These are phyloP conservation scores for Drosophila punjabiensis DNA, from an alignment of 1,140 invertebrate genomes.

Conservation along the genomic window DNA sequence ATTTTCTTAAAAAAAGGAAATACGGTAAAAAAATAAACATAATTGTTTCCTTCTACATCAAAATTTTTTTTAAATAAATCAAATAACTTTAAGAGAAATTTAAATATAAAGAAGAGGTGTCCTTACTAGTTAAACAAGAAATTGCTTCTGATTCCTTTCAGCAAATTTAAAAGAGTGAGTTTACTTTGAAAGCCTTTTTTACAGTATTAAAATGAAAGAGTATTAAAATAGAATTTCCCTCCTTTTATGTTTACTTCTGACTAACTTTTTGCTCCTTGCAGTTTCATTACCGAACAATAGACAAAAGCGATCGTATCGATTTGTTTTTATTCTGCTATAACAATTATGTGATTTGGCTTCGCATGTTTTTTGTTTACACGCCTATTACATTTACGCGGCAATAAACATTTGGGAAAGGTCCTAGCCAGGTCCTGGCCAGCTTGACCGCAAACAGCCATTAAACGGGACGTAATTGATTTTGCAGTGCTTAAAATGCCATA, in stretches of 20 bases:
- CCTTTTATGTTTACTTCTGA: neutral
- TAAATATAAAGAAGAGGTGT: neutral
- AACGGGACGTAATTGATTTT: constrained; percentile 65
- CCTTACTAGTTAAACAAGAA: neutral
- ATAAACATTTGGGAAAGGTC: constrained; percentile 23
- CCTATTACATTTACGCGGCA: constrained; percentile 32
- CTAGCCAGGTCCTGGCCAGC: constrained; percentile 2
- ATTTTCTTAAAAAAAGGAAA: neutral
- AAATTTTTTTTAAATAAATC: neutral
- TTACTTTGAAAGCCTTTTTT: neutral
- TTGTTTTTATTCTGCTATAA: neutral
- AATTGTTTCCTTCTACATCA: neutral
- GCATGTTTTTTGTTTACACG: constrained; percentile 25
- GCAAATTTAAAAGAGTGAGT: neutral
- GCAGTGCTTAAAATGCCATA: constrained; percentile 67
- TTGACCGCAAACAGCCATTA: constrained; percentile 63
- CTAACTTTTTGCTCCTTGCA: neutral
- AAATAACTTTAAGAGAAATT: neutral
- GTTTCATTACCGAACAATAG: neutral
- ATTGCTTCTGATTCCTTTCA: neutral
- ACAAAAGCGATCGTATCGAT: constrained; percentile 1
- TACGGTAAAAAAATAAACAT: no score
- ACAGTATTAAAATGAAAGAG: neutral
- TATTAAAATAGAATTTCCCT: neutral
- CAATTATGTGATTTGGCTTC: constrained; percentile 30